phyloP scores from a whole-genome alignment of 1,140 invertebrate genomes.

The Battus philenor region DNA sequence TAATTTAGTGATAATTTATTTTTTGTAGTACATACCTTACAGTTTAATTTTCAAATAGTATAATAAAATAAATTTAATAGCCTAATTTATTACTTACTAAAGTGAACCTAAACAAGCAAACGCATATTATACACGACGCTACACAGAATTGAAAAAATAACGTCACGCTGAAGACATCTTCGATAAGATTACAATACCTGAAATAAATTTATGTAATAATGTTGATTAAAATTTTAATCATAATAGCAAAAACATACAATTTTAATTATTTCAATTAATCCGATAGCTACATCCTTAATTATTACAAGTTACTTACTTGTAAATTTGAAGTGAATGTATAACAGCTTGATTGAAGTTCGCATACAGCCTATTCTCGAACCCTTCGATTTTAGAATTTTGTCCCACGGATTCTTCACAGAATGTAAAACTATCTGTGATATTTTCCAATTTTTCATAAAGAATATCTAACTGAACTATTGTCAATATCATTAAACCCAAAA shows the following conservation, averaged over 20 bases:
- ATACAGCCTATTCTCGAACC: too few relatives aligned
- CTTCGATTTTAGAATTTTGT: too few relatives aligned
- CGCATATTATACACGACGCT: constrained; percentile 49
- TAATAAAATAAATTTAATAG: not conserved
- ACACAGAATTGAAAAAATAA: constrained; percentile 50
- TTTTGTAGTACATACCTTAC: not conserved
- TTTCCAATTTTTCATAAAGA: constrained; percentile 36
- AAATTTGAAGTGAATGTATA: too few relatives aligned
- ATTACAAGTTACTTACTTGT: too few relatives aligned
- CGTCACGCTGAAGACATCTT: constrained; percentile 43
- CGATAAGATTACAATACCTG: constrained; percentile 46
- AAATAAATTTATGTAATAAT: constrained; percentile 22
- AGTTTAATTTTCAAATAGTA: not conserved
- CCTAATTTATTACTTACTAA: constrained; percentile 33
- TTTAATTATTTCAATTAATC: too few relatives aligned
- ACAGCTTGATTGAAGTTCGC: too few relatives aligned
- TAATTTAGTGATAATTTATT: not conserved
- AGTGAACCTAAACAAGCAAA: constrained; percentile 52
- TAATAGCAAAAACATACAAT: too few relatives aligned
- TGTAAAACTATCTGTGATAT: too few relatives aligned
- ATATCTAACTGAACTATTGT: constrained; percentile 49
- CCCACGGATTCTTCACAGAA: too few relatives aligned
- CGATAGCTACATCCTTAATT: not conserved
- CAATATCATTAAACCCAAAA: constrained; percentile 47
- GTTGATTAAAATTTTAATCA: not conserved